Evolutionary conservation across 2,888 invertebrate species (phyloP).

Genomic region (Agriotes lineatus): DNA sequence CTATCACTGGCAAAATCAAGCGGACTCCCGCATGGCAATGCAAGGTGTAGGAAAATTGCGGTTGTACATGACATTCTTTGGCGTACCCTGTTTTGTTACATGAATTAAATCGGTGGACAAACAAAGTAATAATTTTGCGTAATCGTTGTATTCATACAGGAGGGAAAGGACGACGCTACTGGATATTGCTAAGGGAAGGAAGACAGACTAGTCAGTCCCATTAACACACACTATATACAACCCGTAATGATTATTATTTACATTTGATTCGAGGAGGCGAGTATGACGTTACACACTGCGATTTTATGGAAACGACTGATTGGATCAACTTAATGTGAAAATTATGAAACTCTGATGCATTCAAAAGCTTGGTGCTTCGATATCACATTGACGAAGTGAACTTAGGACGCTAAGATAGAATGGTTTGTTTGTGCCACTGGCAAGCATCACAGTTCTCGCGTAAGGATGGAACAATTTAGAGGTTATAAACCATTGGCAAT

Average conservation of each 20-base stretch:
- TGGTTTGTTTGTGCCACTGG: too few relatives aligned
- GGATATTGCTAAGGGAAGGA: slow-evolving; percentile 62
- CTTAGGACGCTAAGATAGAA: too few relatives aligned
- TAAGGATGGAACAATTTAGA: too few relatives aligned
- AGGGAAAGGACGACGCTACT: slow-evolving; percentile 50
- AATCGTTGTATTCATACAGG: slow-evolving; percentile 51
- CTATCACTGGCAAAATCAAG: neutral
- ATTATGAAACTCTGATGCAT: slow-evolving; percentile 12
- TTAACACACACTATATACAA: slow-evolving; percentile 61
- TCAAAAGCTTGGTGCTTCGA: slow-evolving; percentile 16
- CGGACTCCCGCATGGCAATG: neutral
- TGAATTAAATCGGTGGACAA: slow-evolving; percentile 32
- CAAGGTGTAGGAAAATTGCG: slow-evolving; percentile 28
- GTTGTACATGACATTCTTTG: slow-evolving; percentile 41
- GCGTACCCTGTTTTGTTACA: slow-evolving; percentile 46
- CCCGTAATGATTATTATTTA: slow-evolving; percentile 61
- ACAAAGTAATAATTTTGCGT: slow-evolving; percentile 36
- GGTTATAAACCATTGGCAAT: too few relatives aligned
- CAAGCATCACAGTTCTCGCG: too few relatives aligned
- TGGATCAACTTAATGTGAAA: neutral
- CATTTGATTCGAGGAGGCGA: slow-evolving; percentile 48
- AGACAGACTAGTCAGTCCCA: slow-evolving; percentile 64
- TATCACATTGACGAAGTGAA: too few relatives aligned
- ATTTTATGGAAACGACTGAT: neutral
- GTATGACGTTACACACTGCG: slow-evolving; percentile 11